These are phyloP conservation scores for Ips typographus DNA, from an alignment of 1,140 invertebrate genomes.

Conservation along the genomic window DNA sequence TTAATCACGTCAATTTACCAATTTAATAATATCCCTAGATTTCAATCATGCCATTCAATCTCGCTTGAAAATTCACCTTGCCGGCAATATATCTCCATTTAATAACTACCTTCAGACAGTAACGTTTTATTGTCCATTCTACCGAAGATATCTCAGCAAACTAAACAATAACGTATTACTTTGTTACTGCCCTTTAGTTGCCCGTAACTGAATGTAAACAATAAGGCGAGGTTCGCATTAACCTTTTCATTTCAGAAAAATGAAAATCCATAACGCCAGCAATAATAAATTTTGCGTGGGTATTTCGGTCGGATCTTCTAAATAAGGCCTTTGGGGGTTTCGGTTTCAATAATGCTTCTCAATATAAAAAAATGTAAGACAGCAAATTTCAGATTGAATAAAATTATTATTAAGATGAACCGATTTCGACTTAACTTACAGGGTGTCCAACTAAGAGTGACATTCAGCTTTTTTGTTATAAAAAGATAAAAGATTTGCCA, in stretches of 20 bases:
- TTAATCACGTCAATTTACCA: no score
- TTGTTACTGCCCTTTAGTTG: constrained; percentile 26
- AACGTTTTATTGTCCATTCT: constrained; percentile 13
- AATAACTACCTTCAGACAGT: neutral
- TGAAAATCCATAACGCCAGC: constrained; percentile 31
- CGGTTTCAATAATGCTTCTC: no score
- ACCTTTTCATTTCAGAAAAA: constrained; percentile 33
- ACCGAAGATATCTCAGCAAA: constrained; percentile 9
- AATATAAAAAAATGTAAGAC: no score
- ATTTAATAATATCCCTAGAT: no score
- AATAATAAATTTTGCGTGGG: constrained; percentile 16
- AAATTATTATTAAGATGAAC: no score
- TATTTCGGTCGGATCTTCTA: neutral
- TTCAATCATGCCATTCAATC: no score
- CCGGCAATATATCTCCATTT: neutral
- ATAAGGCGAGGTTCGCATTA: constrained; percentile 34
- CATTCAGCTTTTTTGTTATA: neutral
- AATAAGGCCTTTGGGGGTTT: neutral
- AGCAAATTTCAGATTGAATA: no score
- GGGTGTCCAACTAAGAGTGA: neutral
- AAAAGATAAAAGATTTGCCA: neutral
- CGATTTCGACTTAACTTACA: no score
- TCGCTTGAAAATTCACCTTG: neutral
- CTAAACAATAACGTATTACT: constrained; percentile 7
- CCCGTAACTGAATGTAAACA: constrained; percentile 19